Evolutionary conservation across 1,140 invertebrate species (phyloP).

Genomic region (Drosophila hydei): DNA sequence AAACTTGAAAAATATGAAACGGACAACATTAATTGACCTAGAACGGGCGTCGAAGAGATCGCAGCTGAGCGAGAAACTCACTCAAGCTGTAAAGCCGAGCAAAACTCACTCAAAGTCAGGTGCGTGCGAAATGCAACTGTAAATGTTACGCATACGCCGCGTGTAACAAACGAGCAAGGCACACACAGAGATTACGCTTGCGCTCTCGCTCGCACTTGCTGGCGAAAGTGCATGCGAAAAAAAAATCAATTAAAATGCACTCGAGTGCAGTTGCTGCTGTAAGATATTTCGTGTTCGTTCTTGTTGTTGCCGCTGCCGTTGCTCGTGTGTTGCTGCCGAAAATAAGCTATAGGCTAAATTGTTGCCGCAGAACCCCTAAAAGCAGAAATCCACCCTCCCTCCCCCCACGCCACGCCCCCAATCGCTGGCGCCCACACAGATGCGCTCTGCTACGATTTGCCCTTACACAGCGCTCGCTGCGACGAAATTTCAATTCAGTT

Average conservation of each 20-base stretch:
- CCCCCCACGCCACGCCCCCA: neutral
- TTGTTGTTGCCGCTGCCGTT: too few species aligned
- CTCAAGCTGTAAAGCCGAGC: neutral
- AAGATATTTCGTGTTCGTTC: constrained; percentile 23
- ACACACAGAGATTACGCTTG: constrained; percentile 7
- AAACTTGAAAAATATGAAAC: constrained; percentile 70
- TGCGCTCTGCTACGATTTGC: constrained; percentile 25
- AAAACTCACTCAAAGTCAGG: constrained; percentile 48
- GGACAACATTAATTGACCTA: constrained; percentile 53
- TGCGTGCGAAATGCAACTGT: constrained; percentile 58
- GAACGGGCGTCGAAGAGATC: constrained; percentile 49
- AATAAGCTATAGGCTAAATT: constrained; percentile 65
- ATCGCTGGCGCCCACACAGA: neutral
- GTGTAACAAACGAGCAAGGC: constrained; percentile 48
- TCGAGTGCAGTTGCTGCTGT: constrained; percentile 58
- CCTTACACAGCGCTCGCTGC: constrained; percentile 44
- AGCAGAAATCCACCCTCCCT: neutral
- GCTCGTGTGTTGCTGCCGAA: constrained; percentile 41
- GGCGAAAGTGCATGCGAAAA: constrained; percentile 37
- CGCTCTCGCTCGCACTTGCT: constrained; percentile 14
- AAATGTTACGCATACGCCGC: constrained; percentile 78
- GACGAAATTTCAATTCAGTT: constrained; percentile 74
- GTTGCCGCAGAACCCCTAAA: constrained; percentile 23
- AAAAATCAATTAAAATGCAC: constrained; percentile 83
- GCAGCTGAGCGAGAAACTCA: neutral